These are phyloP conservation scores for Holothuria glaberrima DNA, from an alignment of 35 echinoderm and acorn worm species.

Conservation along the genomic window DNA sequence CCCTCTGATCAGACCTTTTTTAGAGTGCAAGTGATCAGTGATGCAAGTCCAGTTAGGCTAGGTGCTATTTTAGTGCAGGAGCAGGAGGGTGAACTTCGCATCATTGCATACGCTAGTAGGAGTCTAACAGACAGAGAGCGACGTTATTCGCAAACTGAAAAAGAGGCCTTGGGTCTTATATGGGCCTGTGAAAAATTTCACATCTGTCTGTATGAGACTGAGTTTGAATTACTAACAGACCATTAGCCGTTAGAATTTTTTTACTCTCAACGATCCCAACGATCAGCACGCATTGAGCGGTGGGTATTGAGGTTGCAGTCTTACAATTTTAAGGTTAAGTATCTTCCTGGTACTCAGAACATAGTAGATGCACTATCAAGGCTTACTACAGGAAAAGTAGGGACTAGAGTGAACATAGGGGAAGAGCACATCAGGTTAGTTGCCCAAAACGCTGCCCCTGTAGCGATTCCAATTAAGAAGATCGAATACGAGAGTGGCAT, in stretches of 20 bases:
- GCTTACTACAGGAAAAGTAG: not conserved
- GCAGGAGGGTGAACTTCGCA: not conserved
- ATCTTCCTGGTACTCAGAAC: slow-evolving; percentile 52
- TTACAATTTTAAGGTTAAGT: slow-evolving; percentile 61
- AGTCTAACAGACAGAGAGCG: slow-evolving; percentile 62
- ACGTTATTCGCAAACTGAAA: slow-evolving; percentile 68
- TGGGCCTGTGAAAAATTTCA: slow-evolving; percentile 68
- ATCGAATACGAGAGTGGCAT: slow-evolving; percentile 7
- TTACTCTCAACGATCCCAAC: slow-evolving; percentile 34
- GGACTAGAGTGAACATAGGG: not conserved
- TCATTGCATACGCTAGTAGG: slow-evolving; percentile 52
- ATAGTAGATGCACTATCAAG: slow-evolving; percentile 51
- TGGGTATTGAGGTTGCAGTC: slow-evolving; percentile 66
- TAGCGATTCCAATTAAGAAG: slow-evolving; percentile 11
- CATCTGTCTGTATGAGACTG: slow-evolving; percentile 49
- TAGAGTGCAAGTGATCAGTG: slow-evolving; percentile 41
- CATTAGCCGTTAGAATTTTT: slow-evolving; percentile 61
- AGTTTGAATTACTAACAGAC: slow-evolving; percentile 62
- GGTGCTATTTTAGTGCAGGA: slow-evolving; percentile 55
- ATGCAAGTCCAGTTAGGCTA: slow-evolving; percentile 65
- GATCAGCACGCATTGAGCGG: slow-evolving; percentile 57
- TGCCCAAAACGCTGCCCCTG: slow-evolving; percentile 27
- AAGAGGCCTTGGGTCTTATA: slow-evolving; percentile 61
- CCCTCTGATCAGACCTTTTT: too few relatives aligned
- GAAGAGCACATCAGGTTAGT: slow-evolving; percentile 35